These are phyloP conservation scores for Drosophila nebulosa DNA, from an alignment of 1,140 invertebrate genomes.

Conservation along the genomic window DNA sequence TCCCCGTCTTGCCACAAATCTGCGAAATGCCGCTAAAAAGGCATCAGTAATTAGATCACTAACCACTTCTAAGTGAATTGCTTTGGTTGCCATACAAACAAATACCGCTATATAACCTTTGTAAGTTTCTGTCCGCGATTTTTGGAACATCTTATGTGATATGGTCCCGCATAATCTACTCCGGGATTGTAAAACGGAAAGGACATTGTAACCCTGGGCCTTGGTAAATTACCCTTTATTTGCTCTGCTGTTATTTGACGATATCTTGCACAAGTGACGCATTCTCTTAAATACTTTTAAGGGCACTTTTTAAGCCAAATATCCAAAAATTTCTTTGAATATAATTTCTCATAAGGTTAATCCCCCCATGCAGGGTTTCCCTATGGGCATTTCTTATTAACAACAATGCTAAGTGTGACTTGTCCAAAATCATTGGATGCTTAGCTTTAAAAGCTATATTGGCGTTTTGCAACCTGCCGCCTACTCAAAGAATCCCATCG, in stretches of 20 bases:
- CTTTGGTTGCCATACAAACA: neutral
- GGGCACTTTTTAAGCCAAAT: neutral
- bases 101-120: neutral
- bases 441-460: neutral
- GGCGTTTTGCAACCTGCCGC: too few species aligned
- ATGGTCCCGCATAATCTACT: neutral
- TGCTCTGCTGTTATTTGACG: too few species aligned
- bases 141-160: neutral
- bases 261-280: neutral
- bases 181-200: neutral
- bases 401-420: neutral
- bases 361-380: too few species aligned
- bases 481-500: too few species aligned
- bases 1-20: neutral
- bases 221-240: too few species aligned
- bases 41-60: neutral
- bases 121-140: neutral
- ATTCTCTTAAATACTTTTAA: too few species aligned
- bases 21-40: neutral
- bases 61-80: neutral
- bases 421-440: neutral
- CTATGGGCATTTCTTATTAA: too few species aligned
- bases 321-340: neutral
- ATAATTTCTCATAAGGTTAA: too few species aligned
- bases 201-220: neutral